These are phyloP conservation scores for Polyergus mexicanus DNA, from an alignment of 1,140 invertebrate genomes.

Conservation along the genomic window DNA sequence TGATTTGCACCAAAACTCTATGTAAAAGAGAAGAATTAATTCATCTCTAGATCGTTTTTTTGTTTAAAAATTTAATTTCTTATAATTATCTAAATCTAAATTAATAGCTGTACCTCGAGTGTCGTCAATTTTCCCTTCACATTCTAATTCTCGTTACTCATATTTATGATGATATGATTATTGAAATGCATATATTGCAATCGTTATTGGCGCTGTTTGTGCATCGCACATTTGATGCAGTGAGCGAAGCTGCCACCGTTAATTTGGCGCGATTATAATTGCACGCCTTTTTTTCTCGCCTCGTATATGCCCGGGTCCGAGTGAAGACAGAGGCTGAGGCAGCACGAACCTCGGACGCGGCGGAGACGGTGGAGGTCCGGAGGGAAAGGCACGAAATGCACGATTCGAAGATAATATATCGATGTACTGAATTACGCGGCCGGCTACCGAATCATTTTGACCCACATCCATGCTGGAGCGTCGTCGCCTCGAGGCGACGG, in stretches of 20 bases:
- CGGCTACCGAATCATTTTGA: constrained; percentile 83
- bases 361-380: constrained; percentile 39
- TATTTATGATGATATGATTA: constrained; percentile 1
- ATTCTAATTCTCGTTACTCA: constrained; percentile 4
- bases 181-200: not conserved
- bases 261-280: constrained; percentile 64
- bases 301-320: constrained; percentile 5
- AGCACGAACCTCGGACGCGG: constrained; percentile 1
- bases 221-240: not conserved
- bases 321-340: constrained; percentile 22
- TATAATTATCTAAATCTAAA: not conserved
- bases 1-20: not conserved
- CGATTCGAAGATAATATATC: constrained; percentile 79
- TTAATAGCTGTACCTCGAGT: not conserved
- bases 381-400: constrained; percentile 76
- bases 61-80: not conserved
- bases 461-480: constrained; percentile 77
- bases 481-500: constrained; percentile 65
- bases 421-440: constrained; percentile 79
- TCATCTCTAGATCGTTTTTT: not conserved
- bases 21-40: not conserved
- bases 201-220: not conserved
- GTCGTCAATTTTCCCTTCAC: not conserved
- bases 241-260: constrained; percentile 39
- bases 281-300: constrained; percentile 56